Conservation (phyloP, 2,888 invertebrate species). For the Heliconius ethilla region DNA sequence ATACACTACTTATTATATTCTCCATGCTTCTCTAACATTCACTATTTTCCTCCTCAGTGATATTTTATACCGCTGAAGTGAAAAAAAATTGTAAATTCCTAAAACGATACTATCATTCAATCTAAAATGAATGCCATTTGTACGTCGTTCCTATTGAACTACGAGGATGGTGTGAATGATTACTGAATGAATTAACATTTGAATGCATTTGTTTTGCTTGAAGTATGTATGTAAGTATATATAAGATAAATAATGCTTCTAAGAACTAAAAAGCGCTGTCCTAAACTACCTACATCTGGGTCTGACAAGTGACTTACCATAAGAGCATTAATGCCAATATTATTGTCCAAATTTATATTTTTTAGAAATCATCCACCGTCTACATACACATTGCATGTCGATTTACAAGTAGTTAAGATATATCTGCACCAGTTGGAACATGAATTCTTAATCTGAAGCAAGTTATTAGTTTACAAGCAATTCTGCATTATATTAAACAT, state of each 20-base stretch:
- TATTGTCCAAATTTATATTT: conserved; percentile 66
- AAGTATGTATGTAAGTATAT: conserved; percentile 48
- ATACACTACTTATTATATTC: conserved; percentile 41
- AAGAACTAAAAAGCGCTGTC: conserved; percentile 73
- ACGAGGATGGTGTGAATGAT: conserved; percentile 60
- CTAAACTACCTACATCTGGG: conserved; percentile 69
- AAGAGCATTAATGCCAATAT: conserved; percentile 67
- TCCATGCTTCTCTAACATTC: conserved; percentile 48
- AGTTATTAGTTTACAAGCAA: conserved; percentile 19
- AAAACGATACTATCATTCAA: conserved; percentile 40
- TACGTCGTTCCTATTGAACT: conserved; percentile 43
- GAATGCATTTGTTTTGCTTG: conserved; percentile 55
- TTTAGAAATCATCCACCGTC: conserved; percentile 56
- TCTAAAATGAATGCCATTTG: conserved; percentile 43
- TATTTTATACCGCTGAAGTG: conserved; percentile 25
- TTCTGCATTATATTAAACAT: conserved; percentile 26
- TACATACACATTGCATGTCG: conserved; percentile 66
- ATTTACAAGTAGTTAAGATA: conserved; percentile 58
- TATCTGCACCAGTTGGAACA: conserved; percentile 44
- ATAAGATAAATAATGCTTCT: conserved; percentile 71
- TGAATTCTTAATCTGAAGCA: conserved; percentile 26
- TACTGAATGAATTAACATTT: conserved; percentile 62
- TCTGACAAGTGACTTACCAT: conserved; percentile 78
- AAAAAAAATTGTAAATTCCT: conserved; percentile 31
- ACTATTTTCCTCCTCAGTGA: conserved; percentile 34